A percentile compares a stretch with the other conserved stretches of the same genome.
These are phyloP conservation scores for Sebastolobus alascanus DNA, from an alignment of 2,797 vertebrate species.

Conservation along the genomic window DNA sequence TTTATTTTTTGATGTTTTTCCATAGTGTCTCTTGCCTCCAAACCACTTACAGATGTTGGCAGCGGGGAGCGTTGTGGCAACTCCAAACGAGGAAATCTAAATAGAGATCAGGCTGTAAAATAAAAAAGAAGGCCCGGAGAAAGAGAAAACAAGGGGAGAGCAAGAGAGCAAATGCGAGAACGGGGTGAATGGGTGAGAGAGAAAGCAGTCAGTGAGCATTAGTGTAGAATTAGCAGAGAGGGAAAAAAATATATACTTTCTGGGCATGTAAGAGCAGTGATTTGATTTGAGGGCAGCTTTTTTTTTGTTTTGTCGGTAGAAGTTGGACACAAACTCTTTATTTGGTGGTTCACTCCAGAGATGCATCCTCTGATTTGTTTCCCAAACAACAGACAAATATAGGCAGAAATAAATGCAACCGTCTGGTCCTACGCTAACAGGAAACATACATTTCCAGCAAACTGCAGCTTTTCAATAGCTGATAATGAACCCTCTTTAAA, in stretches of 20 bases:
- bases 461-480: slow-evolving; percentile 50
- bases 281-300: slow-evolving; percentile 26
- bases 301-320: slow-evolving; percentile 8
- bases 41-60: slow-evolving; percentile 88
- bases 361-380: slow-evolving; percentile 26
- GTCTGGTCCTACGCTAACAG: slow-evolving; percentile 14
- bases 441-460: slow-evolving; percentile 35
- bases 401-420: slow-evolving; percentile 12
- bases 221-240: slow-evolving; percentile 47
- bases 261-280: slow-evolving; percentile 25
- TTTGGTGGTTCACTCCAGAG: slow-evolving; percentile 6
- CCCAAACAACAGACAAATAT: slow-evolving; percentile 26
- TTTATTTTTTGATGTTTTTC: slow-evolving; percentile 78
- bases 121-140: slow-evolving; percentile 70
- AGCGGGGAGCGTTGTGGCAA: slow-evolving; percentile 81
- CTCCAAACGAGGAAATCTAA: slow-evolving; percentile 85
- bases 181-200: slow-evolving; percentile 44
- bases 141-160: slow-evolving; percentile 65
- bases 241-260: slow-evolving; percentile 29
- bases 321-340: slow-evolving; percentile 16
- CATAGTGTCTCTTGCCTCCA: slow-evolving; percentile 82
- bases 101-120: slow-evolving; percentile 83
- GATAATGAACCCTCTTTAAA: slow-evolving; percentile 70
- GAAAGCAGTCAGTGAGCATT: slow-evolving; percentile 50
- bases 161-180: slow-evolving; percentile 58